Evolutionary conservation across 2,113 vertebrate genomes (phyloP), one percentile per base, ranked within the genome.

Genomic region (Pipra filicauda): DNA sequence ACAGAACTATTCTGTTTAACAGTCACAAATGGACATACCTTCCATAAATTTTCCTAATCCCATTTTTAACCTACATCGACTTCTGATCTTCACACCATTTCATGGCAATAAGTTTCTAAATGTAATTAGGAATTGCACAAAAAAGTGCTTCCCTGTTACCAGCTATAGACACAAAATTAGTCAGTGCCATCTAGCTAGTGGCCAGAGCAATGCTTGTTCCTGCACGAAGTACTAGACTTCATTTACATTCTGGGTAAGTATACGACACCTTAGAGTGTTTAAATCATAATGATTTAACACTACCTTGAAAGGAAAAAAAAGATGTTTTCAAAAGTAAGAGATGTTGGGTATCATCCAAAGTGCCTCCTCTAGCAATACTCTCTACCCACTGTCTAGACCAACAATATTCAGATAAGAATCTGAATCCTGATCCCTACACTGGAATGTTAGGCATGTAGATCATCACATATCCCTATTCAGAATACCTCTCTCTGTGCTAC

Each of bases 361-460:
- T 54, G 48, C 64, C 82, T 95, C 39, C 69, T 91, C 76, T 22
- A 77, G 73, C 69, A 84, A 66, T 85, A 89, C 39, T 91, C 52
- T 44, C 65, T 91, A 61, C 55, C 79, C 73, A 61, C 79, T 78
- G 93, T 91, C 95, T 94, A 92, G 92, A 93, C 79, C 28, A 5
- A 86, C 1, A 3, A 88, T 65, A 93, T 37, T 89, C 73, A 87
- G 84, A 91, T 70, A 73, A 81, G 49, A 82, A 91, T 94, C 84
- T 85, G 69, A 90, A 71, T 77, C 59, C 79, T 59, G 55, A 80
- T 77, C 51, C 31, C 73, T 58, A 9, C 49, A 11, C 27, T 69
- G 88, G 88, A 94, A 94, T 92, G 70, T 89, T 14, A 66, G 76
- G 73, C 77, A 82, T 19, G 80, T 41, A 54, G 65, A 81, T 66